Percentiles rank a stretch among this genome's conserved stretches.
These are phyloP conservation scores for Halictus rubicundus DNA, from an alignment of 1,140 invertebrate genomes.

Conservation along the genomic window DNA sequence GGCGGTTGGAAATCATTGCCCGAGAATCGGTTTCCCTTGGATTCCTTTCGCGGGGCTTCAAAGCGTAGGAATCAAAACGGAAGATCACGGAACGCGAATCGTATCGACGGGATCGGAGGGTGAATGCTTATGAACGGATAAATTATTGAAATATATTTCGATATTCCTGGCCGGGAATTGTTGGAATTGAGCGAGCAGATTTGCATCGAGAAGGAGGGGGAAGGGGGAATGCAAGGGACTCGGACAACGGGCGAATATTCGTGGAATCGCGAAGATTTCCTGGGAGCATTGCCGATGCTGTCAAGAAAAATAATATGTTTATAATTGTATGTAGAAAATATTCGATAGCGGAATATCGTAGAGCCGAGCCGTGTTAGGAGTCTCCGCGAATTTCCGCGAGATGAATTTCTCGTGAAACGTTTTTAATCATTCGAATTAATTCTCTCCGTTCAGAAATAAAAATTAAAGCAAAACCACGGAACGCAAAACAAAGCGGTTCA, in stretches of 20 bases:
- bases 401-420: background rate
- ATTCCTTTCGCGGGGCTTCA: slow-evolving; percentile 7
- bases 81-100: background rate
- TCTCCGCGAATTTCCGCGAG: slow-evolving; percentile 1
- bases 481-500: no score
- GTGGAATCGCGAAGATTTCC: background rate
- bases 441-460: no score
- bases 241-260: background rate
- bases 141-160: background rate
- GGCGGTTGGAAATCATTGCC: background rate
- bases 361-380: slow-evolving; percentile 23
- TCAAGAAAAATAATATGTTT: slow-evolving; percentile 25
- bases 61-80: background rate
- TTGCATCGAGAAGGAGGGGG: background rate
- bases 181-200: background rate
- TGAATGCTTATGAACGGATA: background rate
- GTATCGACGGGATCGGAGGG: background rate
- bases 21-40: slow-evolving; percentile 6
- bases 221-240: background rate
- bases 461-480: no score
- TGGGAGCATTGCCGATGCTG: slow-evolving; percentile 16
- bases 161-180: background rate
- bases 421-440: background rate
- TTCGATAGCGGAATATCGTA: slow-evolving; percentile 25
- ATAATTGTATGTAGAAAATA: slow-evolving; percentile 38